A percentile compares a stretch with the other conserved stretches of the same genome.
phyloP scores from a whole-genome alignment of 1,140 invertebrate species.

The Dreissena polymorpha region DNA sequence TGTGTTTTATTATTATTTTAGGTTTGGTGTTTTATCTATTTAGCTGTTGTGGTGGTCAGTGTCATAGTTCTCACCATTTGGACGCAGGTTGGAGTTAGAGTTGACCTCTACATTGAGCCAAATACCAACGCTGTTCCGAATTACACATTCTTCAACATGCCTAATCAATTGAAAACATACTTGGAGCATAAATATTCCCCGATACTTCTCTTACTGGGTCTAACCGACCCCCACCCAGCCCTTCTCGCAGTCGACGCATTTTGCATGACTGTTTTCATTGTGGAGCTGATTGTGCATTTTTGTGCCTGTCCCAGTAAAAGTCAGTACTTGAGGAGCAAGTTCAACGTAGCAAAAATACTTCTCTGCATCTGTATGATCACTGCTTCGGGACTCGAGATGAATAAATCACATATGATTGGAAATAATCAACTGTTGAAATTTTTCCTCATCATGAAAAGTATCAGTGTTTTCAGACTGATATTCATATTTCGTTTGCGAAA shows the following conservation, averaged over 20 bases:
- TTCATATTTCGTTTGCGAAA: conserved; percentile 14
- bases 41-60: conserved; percentile 29
- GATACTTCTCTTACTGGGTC: not conserved
- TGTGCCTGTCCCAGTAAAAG: conserved; percentile 75
- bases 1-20: conserved; percentile 12
- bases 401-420: conserved; percentile 73
- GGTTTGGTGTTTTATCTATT: conserved; percentile 34
- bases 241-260: conserved; percentile 61
- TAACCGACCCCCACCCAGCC: conserved; percentile 51
- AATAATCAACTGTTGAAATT: conserved; percentile 53
- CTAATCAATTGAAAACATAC: not conserved
- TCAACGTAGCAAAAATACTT: conserved; percentile 79
- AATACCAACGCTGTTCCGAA: not conserved
- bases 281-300: conserved; percentile 76
- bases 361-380: conserved; percentile 13
- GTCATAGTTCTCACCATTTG: conserved; percentile 20
- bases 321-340: conserved; percentile 72
- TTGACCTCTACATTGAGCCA: not conserved
- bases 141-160: not conserved
- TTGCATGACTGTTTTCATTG: conserved; percentile 78
- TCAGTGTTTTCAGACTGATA: conserved; percentile 15
- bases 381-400: conserved; percentile 18
- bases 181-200: not conserved
- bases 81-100: conserved; percentile 1
- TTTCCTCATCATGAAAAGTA: conserved; percentile 20